phyloP scores from a whole-genome alignment of 2,888 invertebrate species.

The Conistra vaccinii region DNA sequence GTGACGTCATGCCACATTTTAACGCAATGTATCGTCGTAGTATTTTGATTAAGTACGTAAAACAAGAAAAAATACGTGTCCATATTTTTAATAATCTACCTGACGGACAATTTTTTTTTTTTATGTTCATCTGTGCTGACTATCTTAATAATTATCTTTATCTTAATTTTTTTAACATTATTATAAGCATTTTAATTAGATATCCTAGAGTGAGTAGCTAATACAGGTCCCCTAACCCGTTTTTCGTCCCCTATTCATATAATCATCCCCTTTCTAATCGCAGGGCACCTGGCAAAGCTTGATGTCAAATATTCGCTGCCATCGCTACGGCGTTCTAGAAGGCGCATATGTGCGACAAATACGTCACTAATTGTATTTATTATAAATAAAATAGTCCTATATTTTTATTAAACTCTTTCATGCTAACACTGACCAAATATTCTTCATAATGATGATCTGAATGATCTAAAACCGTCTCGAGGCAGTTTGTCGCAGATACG shows the following conservation, averaged over 20 bases:
- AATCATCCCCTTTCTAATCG: slow-evolving; percentile 22
- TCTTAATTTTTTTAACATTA: too few species aligned
- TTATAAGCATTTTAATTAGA: slow-evolving; percentile 11
- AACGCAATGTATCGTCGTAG: too few species aligned
- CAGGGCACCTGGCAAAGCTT: slow-evolving; percentile 54
- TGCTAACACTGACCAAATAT: slow-evolving; percentile 61
- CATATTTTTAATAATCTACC: too few species aligned
- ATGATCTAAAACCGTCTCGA: slow-evolving; percentile 47
- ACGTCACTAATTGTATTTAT: slow-evolving; percentile 41
- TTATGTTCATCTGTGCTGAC: too few species aligned
- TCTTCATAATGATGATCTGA: slow-evolving; percentile 38
- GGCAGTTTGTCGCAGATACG: slow-evolving; percentile 51
- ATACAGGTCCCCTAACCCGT: slow-evolving; percentile 29
- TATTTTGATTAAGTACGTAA: too few species aligned
- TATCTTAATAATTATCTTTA: too few species aligned
- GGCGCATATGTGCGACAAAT: slow-evolving; percentile 53
- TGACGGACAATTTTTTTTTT: too few species aligned
- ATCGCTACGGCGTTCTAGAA: slow-evolving; percentile 54
- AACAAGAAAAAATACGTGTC: too few species aligned
- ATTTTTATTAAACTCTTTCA: slow-evolving; percentile 43
- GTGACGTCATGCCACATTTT: too few species aligned
- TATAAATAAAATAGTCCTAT: slow-evolving; percentile 47
- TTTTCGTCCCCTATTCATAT: slow-evolving; percentile 30
- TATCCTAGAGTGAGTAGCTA: slow-evolving; percentile 55
- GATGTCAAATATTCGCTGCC: slow-evolving; percentile 61